A percentile compares a stretch with the other conserved stretches of the same genome.
These are phyloP conservation scores for Drosophila bunnanda DNA, from an alignment of 2,888 invertebrate genomes.

Conservation along the genomic window DNA sequence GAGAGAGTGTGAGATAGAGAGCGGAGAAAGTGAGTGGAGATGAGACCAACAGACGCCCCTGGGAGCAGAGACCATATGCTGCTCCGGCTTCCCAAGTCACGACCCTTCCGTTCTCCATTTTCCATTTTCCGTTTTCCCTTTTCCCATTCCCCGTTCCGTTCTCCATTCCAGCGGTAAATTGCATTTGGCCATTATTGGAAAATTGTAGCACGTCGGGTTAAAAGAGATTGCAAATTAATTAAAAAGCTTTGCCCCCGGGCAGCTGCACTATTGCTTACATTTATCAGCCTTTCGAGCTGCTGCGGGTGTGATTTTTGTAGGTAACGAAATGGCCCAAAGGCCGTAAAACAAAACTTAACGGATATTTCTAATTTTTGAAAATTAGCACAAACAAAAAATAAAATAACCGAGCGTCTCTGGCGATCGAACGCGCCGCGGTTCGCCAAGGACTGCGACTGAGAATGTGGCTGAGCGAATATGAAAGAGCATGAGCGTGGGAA, in stretches of 20 bases:
- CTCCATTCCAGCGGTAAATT: conserved; percentile 60
- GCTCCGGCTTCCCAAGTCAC: not conserved
- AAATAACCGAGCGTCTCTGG: conserved; percentile 24
- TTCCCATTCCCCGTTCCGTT: conserved; percentile 44
- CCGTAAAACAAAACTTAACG: conserved; percentile 17
- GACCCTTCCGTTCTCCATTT: conserved; percentile 7
- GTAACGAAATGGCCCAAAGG: not conserved
- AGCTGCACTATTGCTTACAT: conserved; percentile 31
- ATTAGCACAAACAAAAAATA: conserved; percentile 42
- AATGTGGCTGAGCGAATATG: conserved; percentile 37
- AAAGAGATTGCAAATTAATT: conserved; percentile 69
- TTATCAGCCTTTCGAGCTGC: not conserved
- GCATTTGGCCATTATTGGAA: conserved; percentile 72
- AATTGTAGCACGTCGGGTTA: conserved; percentile 57
- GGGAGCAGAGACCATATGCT: conserved; percentile 46
- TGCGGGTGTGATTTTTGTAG: conserved; percentile 3
- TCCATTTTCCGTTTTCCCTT: conserved; percentile 5
- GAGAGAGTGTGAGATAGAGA: not conserved
- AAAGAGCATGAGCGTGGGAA: conserved; percentile 35
- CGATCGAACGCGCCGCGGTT: conserved; percentile 50
- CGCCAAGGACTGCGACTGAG: conserved; percentile 46
- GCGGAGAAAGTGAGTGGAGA: conserved; percentile 18
- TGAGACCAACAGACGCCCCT: conserved; percentile 40
- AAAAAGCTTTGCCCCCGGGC: conserved; percentile 43
- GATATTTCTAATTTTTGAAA: conserved; percentile 21